These are phyloP conservation scores for Coremacera marginata DNA, from an alignment of 2,888 invertebrate genomes.

Conservation along the genomic window DNA sequence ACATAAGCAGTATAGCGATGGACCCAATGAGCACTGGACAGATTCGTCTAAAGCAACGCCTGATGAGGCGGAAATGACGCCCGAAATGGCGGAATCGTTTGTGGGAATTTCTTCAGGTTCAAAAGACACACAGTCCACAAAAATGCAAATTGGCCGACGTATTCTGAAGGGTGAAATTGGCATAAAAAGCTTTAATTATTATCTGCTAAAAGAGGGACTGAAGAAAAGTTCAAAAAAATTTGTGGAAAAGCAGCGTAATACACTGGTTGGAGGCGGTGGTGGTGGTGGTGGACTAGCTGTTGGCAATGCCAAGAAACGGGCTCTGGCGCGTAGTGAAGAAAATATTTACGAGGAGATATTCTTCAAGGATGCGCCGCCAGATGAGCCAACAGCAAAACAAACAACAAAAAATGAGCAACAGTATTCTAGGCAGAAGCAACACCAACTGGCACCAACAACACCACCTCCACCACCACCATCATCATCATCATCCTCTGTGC, in stretches of 20 bases:
- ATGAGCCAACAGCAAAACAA: conserved; percentile 49
- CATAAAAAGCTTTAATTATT: conserved; percentile 70
- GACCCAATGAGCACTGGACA: conserved; percentile 44
- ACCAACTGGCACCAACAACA: conserved; percentile 39
- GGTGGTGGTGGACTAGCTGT: conserved; percentile 22
- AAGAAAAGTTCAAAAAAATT: conserved; percentile 68
- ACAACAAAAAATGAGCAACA: conserved; percentile 14
- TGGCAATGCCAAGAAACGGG: conserved; percentile 50
- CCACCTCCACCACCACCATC: conserved; percentile 44
- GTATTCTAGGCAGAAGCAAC: background rate
- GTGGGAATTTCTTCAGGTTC: too few species aligned
- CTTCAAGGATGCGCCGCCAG: conserved; percentile 61
- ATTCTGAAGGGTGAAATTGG: conserved; percentile 69
- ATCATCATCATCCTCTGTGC: conserved; percentile 44
- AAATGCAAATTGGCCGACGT: conserved; percentile 67
- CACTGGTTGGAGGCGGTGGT: conserved; percentile 27
- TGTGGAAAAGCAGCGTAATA: conserved; percentile 59
- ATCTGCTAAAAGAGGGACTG: conserved; percentile 68
- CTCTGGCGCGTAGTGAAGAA: conserved; percentile 66
- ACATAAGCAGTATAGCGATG: conserved; percentile 54
- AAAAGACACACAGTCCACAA: conserved; percentile 52
- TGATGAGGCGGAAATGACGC: conserved; percentile 23
- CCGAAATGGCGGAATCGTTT: conserved; percentile 18
- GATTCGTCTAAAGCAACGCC: conserved; percentile 27
- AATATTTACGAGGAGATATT: conserved; percentile 69